Conservation (phyloP, 2,797 vertebrate genomes). For the Peromyscus eremicus region DNA sequence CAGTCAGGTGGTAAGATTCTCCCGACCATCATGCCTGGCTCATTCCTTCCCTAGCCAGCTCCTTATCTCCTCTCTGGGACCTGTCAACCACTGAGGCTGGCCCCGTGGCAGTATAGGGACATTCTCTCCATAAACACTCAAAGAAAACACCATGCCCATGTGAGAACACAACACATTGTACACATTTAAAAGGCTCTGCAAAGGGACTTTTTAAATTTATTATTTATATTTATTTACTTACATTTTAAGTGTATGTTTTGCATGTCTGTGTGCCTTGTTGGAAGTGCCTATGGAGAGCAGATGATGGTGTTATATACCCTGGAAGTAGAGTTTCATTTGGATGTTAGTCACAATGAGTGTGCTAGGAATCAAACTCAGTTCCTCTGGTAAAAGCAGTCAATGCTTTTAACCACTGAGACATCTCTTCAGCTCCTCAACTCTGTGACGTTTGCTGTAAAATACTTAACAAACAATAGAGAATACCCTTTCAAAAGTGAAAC, state of each 20-base stretch:
- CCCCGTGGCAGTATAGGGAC: not conserved
- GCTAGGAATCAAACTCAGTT: not conserved
- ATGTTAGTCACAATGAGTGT: not conserved
- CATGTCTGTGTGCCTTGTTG: not conserved
- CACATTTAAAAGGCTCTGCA: not conserved
- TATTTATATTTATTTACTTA: not conserved
- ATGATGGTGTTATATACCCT: no score
- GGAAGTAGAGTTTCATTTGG: not conserved
- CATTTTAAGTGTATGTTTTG: not conserved
- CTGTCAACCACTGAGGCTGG: not conserved
- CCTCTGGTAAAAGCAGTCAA: not conserved
- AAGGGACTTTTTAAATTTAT: not conserved
- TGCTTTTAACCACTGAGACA: not conserved
- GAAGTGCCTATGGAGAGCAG: not conserved
- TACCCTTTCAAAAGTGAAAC: not conserved
- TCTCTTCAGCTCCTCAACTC: not conserved
- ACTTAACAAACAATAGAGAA: not conserved
- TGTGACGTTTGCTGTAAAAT: not conserved
- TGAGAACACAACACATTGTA: not conserved
- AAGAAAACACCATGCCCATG: not conserved
- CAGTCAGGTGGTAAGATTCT: not conserved
- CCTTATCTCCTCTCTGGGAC: not conserved
- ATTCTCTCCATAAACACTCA: not conserved
- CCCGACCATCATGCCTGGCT: not conserved
- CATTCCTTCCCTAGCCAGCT: accelerated